Base-by-base conservation (phyloP, 1,140 invertebrate genomes). In the Drosophila ogumai region DNA sequence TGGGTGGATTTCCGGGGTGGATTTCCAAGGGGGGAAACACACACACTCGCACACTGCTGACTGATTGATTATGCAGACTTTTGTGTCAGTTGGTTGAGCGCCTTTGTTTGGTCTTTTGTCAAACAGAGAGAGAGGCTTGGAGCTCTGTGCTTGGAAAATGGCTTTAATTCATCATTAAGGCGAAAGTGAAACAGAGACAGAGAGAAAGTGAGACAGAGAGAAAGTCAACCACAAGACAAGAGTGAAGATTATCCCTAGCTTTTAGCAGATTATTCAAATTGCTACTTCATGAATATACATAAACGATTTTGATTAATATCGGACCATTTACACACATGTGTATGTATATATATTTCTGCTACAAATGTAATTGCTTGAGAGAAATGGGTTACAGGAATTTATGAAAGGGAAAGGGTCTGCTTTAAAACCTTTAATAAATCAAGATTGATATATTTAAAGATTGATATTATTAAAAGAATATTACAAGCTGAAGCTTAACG, bases 1-100 rank as follows among this genome's bases (percentile, higher is more conserved):
- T 52, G 40, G 55, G 12, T 38, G 46, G 54, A 19, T 31, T 17
- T 55, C 52, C 52, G 13, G 28, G 34, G 36, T 25, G 28, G 41
- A 55, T 56, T 43, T 46, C 3, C 38, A 22, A 13, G 15, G 36
- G 28, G 34, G 28, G 47, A 66, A 63, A 56, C 31, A 40, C 25
- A 28, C 6, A 28, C 19, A n/a, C 32, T 34, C 56, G 34, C 17
- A 65, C 61, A 57, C 36, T 31, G 25, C 57, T 73, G 61, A 71
- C 85, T 90, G 86, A 90, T 90, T 90, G 85, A 90, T 90, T 90
- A 90, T 90, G 85, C 85, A 81, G 85, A 90, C 81, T 90, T 85
- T 85, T 85, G 85, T 90, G 86, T 90, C 86, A 81, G 78, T 85
- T 85, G 74, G 73, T 61, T 77, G 65, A 77, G 75, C 76, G 61